phyloP scores from a whole-genome alignment of 1,140 invertebrate genomes.

The Zaprionus taronus region DNA sequence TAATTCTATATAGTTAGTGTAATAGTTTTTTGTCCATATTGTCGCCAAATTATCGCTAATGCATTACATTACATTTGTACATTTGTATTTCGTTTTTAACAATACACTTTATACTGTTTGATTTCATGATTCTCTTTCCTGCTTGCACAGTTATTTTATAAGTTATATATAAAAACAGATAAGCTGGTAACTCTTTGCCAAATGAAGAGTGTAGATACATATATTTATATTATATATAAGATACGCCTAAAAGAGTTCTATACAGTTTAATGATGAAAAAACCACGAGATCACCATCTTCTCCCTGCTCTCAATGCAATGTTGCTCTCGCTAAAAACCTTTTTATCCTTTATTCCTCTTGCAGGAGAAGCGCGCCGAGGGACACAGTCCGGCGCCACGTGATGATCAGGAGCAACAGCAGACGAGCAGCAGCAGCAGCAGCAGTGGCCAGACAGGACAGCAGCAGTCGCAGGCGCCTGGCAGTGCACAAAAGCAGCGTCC shows the following conservation, averaged over 20 bases:
- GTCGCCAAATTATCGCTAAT: too few species aligned
- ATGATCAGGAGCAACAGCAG: conserved; percentile 49
- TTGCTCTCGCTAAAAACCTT: background rate
- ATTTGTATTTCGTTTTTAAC: too few species aligned
- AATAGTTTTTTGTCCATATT: too few species aligned
- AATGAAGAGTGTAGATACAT: too few species aligned
- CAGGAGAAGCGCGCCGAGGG: conserved; percentile 77
- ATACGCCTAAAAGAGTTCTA: background rate
- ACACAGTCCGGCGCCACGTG: conserved; percentile 53
- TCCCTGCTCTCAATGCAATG: background rate
- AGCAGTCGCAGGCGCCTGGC: conserved; percentile 6
- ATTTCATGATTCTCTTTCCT: too few species aligned
- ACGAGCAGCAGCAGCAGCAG: conserved; percentile 1
- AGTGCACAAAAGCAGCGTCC: conserved; percentile 59
- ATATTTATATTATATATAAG: too few species aligned
- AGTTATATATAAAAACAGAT: too few species aligned
- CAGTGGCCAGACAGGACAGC: background rate
- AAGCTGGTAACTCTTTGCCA: too few species aligned
- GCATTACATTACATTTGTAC: too few species aligned
- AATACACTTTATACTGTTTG: too few species aligned
- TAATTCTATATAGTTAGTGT: too few species aligned
- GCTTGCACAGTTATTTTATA: too few species aligned
- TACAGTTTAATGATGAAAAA: background rate
- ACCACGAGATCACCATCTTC: background rate
- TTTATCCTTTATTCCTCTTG: background rate